These are phyloP conservation scores for Phaonia tiefii DNA, from an alignment of 2,888 invertebrate species.

Conservation along the genomic window DNA sequence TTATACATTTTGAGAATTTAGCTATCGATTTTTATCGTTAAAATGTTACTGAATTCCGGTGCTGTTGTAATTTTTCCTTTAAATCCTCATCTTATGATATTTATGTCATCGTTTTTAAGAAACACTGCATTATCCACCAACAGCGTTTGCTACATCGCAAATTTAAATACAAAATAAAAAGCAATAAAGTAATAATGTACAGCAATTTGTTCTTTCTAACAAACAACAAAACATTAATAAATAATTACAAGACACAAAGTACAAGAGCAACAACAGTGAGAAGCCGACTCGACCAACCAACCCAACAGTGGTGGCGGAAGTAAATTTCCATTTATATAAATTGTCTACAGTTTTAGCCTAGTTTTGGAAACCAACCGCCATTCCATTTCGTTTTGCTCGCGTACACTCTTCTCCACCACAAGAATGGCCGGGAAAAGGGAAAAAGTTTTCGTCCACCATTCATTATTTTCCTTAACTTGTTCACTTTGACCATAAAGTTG, in stretches of 20 bases:
- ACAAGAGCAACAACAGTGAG: neutral
- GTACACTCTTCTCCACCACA: neutral
- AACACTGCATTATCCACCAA: too few species aligned
- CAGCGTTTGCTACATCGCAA: too few species aligned
- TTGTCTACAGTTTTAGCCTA: conserved; percentile 61
- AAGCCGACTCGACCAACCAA: too few species aligned
- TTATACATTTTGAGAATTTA: too few species aligned
- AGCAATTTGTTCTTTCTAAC: neutral
- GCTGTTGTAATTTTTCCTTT: too few species aligned
- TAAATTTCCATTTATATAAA: conserved; percentile 62
- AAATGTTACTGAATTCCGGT: too few species aligned
- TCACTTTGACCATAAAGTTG: conserved; percentile 22
- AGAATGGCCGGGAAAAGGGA: too few species aligned
- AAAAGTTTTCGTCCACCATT: neutral
- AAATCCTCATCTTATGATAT: too few species aligned
- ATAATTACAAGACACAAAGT: conserved; percentile 25
- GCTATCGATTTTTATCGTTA: too few species aligned
- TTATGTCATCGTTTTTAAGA: too few species aligned
- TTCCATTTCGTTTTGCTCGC: conserved; percentile 6
- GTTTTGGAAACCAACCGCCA: too few species aligned
- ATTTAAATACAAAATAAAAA: neutral
- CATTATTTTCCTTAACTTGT: neutral
- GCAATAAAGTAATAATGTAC: neutral
- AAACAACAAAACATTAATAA: conserved; percentile 14
- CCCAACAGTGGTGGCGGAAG: conserved; percentile 60